Evolutionary conservation across 1,140 invertebrate genomes (phyloP), one percentile per base, ranked within the genome.

Genomic region (Sinonovacula constricta): DNA sequence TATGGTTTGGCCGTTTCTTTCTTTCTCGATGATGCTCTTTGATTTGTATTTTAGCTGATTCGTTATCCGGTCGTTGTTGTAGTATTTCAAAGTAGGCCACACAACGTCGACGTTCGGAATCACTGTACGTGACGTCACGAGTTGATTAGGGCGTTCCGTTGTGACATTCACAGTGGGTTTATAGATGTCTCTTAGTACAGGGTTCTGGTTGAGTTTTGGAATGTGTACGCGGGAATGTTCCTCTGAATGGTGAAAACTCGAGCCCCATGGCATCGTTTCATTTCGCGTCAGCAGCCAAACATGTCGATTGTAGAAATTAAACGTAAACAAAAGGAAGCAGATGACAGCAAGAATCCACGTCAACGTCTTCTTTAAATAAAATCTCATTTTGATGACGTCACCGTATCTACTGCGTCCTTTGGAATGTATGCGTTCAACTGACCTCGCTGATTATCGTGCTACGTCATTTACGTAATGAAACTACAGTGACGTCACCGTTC

Each of bases 11-110:
- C 51, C 28, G 14, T 33, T 30, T 18, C 22, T 49, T 26, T 34
- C 63, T 3, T 56, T 26, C 28, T 74, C n/a, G 0, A 54, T 28
- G 5, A 76, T 1, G 51, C 51, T 67, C 24, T 66, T 51, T 0
- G 81, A 74, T n/a, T 83, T 80, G 59, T 79, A 84, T 60, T 75
- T 75, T 22, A 87, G 67, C 76, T 87, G 85, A 28, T 81, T 81
- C 2, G 72, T 34, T 12, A 87, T 87, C 36, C 85, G 53, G 66
- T 87, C 85, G 7, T 85, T 63, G 4, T 71, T 62, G 51, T 78
- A 71, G 30, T 70, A 56, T 15, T 81, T 72, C 0, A 28, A 14
- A 57, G 68, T 75, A 0, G 83, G 83, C 75, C 84, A 87, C 3
- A 87, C 28, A 5, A 65, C 24, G 10, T 53, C 51, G 12, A 57